Conservation (phyloP, 2,113 vertebrate genomes). For the Grammomys surdaster region DNA sequence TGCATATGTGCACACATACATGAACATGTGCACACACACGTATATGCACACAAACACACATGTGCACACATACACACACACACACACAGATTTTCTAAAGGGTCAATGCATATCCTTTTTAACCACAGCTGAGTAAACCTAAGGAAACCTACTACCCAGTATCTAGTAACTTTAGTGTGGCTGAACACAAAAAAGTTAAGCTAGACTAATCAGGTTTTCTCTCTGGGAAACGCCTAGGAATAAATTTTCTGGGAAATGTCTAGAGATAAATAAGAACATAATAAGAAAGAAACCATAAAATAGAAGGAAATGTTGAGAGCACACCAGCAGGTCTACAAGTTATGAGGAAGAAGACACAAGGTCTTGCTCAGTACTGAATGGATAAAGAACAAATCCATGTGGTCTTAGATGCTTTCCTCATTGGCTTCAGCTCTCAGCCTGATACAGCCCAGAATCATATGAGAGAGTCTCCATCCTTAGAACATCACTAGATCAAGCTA, state of each 20-base stretch:
- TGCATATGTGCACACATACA: neutral
- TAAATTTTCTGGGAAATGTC: too few species aligned
- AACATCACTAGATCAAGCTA: neutral
- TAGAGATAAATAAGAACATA: conserved; percentile 7
- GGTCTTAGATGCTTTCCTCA: neutral
- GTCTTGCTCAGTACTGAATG: neutral
- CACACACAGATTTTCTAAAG: conserved; percentile 21
- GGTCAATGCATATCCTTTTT: neutral
- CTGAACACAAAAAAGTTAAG: neutral
- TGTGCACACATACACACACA: neutral
- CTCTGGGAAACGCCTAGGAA: neutral
- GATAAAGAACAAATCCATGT: conserved; percentile 25
- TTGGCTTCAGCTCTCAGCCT: neutral
- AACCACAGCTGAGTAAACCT: neutral
- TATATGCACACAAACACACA: neutral
- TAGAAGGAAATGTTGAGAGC: neutral
- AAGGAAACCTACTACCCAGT: neutral
- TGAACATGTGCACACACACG: neutral
- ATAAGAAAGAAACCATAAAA: neutral
- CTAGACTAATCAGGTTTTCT: neutral
- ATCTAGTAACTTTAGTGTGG: neutral
- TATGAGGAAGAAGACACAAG: neutral
- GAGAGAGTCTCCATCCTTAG: neutral
- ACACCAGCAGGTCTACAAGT: neutral
- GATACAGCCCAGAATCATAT: neutral